Evolutionary conservation across 1,140 invertebrate genomes (phyloP), one percentile per base, ranked within the genome.

Genomic region (Caenorhabditis tropicalis): DNA sequence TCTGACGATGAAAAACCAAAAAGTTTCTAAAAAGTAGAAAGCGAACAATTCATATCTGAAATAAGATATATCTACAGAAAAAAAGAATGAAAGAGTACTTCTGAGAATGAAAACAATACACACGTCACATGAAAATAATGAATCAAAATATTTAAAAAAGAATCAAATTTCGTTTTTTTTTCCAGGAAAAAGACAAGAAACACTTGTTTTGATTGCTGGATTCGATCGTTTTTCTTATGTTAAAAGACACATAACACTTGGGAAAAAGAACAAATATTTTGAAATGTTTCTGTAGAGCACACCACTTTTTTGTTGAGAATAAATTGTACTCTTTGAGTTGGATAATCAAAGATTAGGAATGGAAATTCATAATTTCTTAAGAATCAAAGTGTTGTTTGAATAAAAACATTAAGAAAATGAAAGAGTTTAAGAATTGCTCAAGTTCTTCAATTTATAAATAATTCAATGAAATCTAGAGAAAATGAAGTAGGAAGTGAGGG

Each of bases 381-480:
- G 39, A 6, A 36, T 16, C 9, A 65, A 36, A 16, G 12, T 5
- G 29, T 65, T 12, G 1, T 36, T 58, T 16, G 21, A 6, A 58
- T 1, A 15, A 29, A 0, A 29, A 29, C 7, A 12, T 36, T 19
- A 33, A 43, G 65, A 74, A 74, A 46, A 27, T 58, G 15, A 7
- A 74, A 21, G 24, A 65, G 16, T n/a, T n/a, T n/a, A 4, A n/a
- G 27, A 65, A 39, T 65, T 36, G 58, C 36, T n/a, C 36, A 24
- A 27, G 53, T 58, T 46, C n/a, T 21, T 4, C 3, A 16, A n/a
- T 3, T 74, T 19, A 36, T 74, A 12, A 29, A 74, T 74, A 74
- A 74, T 74, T 74, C 65, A 74, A 43, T 74, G 24, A 2, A 74
- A 74, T 74, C 65, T 74, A 43, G 65, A 74, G 33, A 74, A 74